Evolutionary conservation across 2,888 invertebrate genomes (phyloP), one percentile per base, ranked within the genome.

Genomic region (Stenichneumon culpator): DNA sequence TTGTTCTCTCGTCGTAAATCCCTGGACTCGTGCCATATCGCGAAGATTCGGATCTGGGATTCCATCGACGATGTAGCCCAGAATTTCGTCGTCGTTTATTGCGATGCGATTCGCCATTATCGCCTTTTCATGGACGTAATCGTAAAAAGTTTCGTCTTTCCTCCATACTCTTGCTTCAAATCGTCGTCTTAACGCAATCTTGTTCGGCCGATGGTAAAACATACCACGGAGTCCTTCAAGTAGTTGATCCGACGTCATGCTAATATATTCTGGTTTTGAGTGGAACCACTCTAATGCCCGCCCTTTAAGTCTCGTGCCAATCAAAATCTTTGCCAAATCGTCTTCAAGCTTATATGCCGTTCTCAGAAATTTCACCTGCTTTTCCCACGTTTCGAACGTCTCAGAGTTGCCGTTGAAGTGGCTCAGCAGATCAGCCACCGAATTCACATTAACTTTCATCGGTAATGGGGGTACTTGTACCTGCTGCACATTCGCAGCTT

Each of bases 101-200:
- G 74, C 60, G 5, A 67, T 78, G 14, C 86, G 86, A n/a, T 81
- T 84, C 2, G 86, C 87, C 7, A 86, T 72, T 19, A 87, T 82
- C 5, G 85, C 22, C 44, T 87, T 69, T 0, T 80, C 74, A 28
- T 86, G 87, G 9, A 85, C 39, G 36, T 86, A 88, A 25, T 84
- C 84, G 3, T 83, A 81, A 14, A 85, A 86, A 11, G 79, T 47
- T 70, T 80, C 75, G 36, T 52, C 36, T 14, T 25, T n/a, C 57
- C 77, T 77, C 39, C 80, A 80, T 25, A 63, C 19, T 3, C 79
- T 74, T 36, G 70, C 74, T 65, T 82, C 82, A n/a, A 82, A 80
- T 60, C 68, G 36, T 68, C 44, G 73, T 57, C 69, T 60, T 25
- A 79, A 9, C 14, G 14, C 16, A 3, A 80, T 63, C 32, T 67